Evolutionary conservation across 1,140 invertebrate genomes (phyloP).

Genomic region (Bombus balteatus): DNA sequence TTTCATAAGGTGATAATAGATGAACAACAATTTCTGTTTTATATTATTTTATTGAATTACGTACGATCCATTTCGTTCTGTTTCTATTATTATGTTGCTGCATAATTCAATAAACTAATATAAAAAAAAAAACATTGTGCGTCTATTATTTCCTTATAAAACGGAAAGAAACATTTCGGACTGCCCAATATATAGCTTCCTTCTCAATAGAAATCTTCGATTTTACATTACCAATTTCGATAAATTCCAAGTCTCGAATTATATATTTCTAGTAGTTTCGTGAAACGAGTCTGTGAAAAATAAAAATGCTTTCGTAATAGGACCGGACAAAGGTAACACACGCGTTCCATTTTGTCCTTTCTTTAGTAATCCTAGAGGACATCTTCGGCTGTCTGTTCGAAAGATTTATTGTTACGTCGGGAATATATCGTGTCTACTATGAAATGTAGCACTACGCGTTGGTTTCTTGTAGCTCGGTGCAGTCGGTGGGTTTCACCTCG

Average conservation of each 20-base stretch:
- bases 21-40: too few relatives aligned
- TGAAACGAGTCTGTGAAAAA: background rate
- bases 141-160: too few relatives aligned
- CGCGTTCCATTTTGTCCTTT: background rate
- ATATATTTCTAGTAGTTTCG: background rate
- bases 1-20: too few relatives aligned
- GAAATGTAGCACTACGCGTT: constrained; percentile 55
- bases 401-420: background rate
- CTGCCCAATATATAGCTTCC: accelerated
- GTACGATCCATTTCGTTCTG: too few relatives aligned
- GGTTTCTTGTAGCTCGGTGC: constrained; percentile 69
- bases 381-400: background rate
- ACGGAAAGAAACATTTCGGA: too few relatives aligned
- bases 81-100: too few relatives aligned
- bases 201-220: background rate
- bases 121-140: too few relatives aligned
- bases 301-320: background rate
- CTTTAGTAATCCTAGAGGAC: background rate
- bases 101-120: too few relatives aligned
- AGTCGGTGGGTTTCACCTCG: constrained; percentile 83
- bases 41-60: too few relatives aligned
- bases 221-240: background rate
- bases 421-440: background rate
- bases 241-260: background rate
- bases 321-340: background rate